Conservation (phyloP, 1,140 invertebrate genomes). For the Eciton burchellii region DNA sequence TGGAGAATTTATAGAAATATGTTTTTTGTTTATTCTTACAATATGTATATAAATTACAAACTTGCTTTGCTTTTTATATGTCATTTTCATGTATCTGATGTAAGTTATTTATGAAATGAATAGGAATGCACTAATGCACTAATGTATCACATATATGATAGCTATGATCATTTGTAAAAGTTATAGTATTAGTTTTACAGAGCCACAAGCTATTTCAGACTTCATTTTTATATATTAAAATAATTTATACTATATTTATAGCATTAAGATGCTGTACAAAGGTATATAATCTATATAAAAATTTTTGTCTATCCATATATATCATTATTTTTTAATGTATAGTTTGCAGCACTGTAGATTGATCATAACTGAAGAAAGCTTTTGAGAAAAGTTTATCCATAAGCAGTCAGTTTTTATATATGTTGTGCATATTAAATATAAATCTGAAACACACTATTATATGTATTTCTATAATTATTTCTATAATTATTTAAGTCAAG, state of each 20-base stretch:
- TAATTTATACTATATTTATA: background rate
- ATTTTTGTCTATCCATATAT: constrained; percentile 4
- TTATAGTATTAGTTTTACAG: constrained; percentile 57
- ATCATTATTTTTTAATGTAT: constrained; percentile 34
- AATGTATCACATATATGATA: constrained; percentile 52
- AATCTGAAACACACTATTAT: constrained; percentile 1
- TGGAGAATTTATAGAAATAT: constrained; percentile 79
- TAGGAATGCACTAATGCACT: constrained; percentile 34
- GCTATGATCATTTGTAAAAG: constrained; percentile 61
- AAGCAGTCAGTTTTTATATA: constrained; percentile 52
- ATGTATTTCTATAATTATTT: constrained; percentile 37
- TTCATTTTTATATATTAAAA: constrained; percentile 7
- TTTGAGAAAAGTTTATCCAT: constrained; percentile 35
- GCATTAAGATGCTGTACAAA: constrained; percentile 16
- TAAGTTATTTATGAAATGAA: constrained; percentile 63
- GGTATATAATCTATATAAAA: constrained; percentile 26
- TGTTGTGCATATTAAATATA: constrained; percentile 20
- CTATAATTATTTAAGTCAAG: constrained; percentile 47
- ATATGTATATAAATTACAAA: constrained; percentile 80
- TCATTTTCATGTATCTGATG: constrained; percentile 55
- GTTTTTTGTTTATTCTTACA: constrained; percentile 82
- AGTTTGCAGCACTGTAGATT: constrained; percentile 73
- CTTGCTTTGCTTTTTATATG: constrained; percentile 54
- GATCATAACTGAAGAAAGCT: constrained; percentile 59
- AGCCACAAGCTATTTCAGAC: constrained; percentile 65